These are phyloP conservation scores for Drosophila nr. perissopoda DNA, from an alignment of 2,888 invertebrate species.

Conservation along the genomic window DNA sequence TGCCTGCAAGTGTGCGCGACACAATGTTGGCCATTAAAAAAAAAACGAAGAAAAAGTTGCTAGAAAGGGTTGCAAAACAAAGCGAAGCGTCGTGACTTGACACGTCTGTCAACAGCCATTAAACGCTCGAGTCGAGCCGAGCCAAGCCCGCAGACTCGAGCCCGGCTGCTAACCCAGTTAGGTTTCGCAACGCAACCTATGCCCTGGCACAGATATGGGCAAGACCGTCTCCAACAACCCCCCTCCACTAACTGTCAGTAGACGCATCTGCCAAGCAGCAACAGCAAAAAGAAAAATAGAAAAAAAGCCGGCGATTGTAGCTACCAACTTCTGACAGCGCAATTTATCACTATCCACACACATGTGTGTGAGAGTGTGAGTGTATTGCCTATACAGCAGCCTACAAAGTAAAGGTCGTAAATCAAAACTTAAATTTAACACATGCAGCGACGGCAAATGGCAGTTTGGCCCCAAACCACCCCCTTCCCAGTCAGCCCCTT, in stretches of 20 bases:
- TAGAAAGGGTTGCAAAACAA: conserved; percentile 57
- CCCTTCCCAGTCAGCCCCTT: conserved; percentile 46
- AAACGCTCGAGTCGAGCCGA: conserved; percentile 58
- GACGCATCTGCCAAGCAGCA: conserved; percentile 55
- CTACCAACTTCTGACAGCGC: conserved; percentile 82
- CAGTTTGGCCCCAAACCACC: conserved; percentile 36
- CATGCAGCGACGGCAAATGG: conserved; percentile 78
- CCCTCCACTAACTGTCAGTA: conserved; percentile 14
- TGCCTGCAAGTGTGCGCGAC: conserved; percentile 51
- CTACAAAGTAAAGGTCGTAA: conserved; percentile 80
- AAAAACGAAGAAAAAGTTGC: conserved; percentile 8
- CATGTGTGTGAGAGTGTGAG: conserved; percentile 20
- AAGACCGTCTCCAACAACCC: conserved; percentile 6
- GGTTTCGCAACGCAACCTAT: conserved; percentile 58
- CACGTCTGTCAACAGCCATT: conserved; percentile 83
- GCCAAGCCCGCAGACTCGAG: conserved; percentile 39
- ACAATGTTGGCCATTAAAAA: conserved; percentile 71
- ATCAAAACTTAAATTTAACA: conserved; percentile 83
- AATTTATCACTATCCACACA: conserved; percentile 81
- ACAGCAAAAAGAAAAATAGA: background rate
- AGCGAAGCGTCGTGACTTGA: conserved; percentile 62
- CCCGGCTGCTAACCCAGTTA: conserved; percentile 75
- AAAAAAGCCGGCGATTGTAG: conserved; percentile 67
- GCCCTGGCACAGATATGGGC: conserved; percentile 68
- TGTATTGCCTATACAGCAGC: conserved; percentile 73